Evolutionary conservation across 2,797 vertebrate genomes (phyloP), one percentile per base, ranked within the genome.

Genomic region (Gymnoscopelus braueri): DNA sequence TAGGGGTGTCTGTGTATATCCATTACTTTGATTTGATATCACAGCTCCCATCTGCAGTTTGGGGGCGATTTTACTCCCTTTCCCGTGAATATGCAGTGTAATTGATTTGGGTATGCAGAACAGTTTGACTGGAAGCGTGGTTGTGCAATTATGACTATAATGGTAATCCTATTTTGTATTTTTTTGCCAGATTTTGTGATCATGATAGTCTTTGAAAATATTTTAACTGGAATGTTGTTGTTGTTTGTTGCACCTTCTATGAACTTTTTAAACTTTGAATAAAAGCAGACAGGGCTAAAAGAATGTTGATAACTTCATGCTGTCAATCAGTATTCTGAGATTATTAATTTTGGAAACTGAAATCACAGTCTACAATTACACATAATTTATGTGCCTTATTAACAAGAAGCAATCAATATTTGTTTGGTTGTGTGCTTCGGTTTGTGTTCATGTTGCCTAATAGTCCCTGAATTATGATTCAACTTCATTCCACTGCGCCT

Each of bases 401-500:
- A 19, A 71, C 35, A 23, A 10, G 5, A 48, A 71, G 19, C 4
- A 10, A 1, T 44, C 1, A 9, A 19, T 14, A 14, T 13, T 63
- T 67, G 9, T 52, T 60, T 2, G 0, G 6, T 4, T 71, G 29
- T 53, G 35, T 14, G 9, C 59, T 24, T 23, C 5, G n/a, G 59
- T 8, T 5, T 62, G 44, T 60, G 49, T 75, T 62, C 39, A 62
- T 64, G 56, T 44, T 68, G 47, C 29, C 54, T 39, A 69, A 74
- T 44, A n/a, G 12, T 26, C 1, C 3, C 19, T 52, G 49, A 32
- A 35, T 8, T 6, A 0, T 48, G 11, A 7, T 32, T 57, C 71
- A 76, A 77, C 71, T 14, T 14, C 53, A 72, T 76, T 76, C 86
- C 78, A 72, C 50, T 3, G 15, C 65, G 75, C 78, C 67, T 68